Base-by-base conservation (phyloP, 2,113 vertebrate species). In the Syrrhaptes paradoxus region DNA sequence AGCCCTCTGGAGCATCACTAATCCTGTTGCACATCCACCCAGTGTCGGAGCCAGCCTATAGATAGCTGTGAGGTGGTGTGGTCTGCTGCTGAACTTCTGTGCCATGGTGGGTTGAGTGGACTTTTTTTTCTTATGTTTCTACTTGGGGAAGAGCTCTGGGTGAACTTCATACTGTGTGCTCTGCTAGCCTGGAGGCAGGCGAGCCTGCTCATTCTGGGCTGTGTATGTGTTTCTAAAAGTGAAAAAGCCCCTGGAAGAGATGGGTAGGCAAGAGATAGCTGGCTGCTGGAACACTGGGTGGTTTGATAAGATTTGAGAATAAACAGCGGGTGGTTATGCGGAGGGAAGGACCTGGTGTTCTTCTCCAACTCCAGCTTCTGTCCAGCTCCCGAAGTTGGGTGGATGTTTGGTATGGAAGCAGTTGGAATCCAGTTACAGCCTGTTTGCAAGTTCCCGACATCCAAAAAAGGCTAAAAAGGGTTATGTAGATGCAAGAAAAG, bases 61-160 rank as follows among this genome's bases (percentile, higher is more conserved):
- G 73, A 15, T 24, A 17, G 29, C 36, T 90, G 72, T 17, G 15
- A n/a, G n/a, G 68, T 41, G 72, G 26, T 49, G 85, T n/a, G 74
- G 8, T 54, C 66, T 78, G 63, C 54, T 92, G 67, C 31, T 70
- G 12, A 80, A 28, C 18, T 41, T 43, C 22, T 41, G 11, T 17
- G 72, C 1, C 0, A 5, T 43, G 13, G 10, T 45, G 17, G 48
- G 38, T 66, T 0, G 3, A n/a, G 49, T 14, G 41, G 58, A 3
- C 38, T 4, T 49, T 11, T 51, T 4, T 51, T 48, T 18, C 32
- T 58, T 34, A 3, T 5, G 2, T 12, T 87, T 78, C 34, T 63
- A 9, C 22, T 3, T 72, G 49, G 24, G 17, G 21, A 32, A 48
- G 49, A 76, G 57, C n/a, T 86, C 6, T 3, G 11, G 34, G 13